Percentiles rank a stretch among this genome's conserved stretches.
These are phyloP conservation scores for Drosophila kanapiae DNA, from an alignment of 1,140 invertebrate genomes.

Conservation along the genomic window DNA sequence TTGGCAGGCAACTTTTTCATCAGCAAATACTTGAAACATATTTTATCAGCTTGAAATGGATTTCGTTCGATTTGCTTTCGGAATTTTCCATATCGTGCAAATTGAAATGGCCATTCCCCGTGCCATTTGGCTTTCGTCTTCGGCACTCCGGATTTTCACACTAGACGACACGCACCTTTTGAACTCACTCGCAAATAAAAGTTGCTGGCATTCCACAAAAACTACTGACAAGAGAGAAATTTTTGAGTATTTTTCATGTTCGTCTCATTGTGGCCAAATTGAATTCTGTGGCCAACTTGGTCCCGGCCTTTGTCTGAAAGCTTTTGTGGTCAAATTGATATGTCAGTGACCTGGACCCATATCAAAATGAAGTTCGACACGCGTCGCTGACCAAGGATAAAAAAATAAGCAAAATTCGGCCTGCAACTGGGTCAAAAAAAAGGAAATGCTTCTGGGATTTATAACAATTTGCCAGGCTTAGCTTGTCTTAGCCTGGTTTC, in stretches of 20 bases:
- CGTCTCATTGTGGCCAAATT: slow-evolving; percentile 40
- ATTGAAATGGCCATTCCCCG: slow-evolving; percentile 21
- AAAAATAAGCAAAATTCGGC: slow-evolving; percentile 5
- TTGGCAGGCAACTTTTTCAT: slow-evolving; percentile 20
- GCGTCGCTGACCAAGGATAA: slow-evolving; percentile 24
- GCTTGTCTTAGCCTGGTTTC: slow-evolving; percentile 20
- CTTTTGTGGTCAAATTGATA: slow-evolving; percentile 62
- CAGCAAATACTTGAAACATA: slow-evolving; percentile 44
- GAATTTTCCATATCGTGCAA: slow-evolving; percentile 38
- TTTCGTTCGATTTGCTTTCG: slow-evolving; percentile 10
- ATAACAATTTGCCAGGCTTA: slow-evolving; percentile 41
- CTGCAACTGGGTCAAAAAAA: background rate
- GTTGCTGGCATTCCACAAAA: slow-evolving; percentile 41
- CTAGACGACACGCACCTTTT: slow-evolving; percentile 49
- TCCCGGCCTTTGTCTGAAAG: slow-evolving; percentile 39
- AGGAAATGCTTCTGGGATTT: slow-evolving; percentile 36
- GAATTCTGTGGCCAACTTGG: slow-evolving; percentile 46
- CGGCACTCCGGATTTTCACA: slow-evolving; percentile 36
- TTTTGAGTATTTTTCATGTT: slow-evolving; percentile 42
- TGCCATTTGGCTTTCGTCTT: slow-evolving; percentile 33
- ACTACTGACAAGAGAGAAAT: slow-evolving; percentile 42
- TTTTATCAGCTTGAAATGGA: slow-evolving; percentile 41
- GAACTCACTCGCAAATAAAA: slow-evolving; percentile 41
- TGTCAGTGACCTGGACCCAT: slow-evolving; percentile 53
- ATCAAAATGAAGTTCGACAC: slow-evolving; percentile 50